A percentile compares a stretch with the other conserved stretches of the same genome.
These are phyloP conservation scores for Dolomedes plantarius DNA, from an alignment of 2,888 invertebrate species.

Conservation along the genomic window DNA sequence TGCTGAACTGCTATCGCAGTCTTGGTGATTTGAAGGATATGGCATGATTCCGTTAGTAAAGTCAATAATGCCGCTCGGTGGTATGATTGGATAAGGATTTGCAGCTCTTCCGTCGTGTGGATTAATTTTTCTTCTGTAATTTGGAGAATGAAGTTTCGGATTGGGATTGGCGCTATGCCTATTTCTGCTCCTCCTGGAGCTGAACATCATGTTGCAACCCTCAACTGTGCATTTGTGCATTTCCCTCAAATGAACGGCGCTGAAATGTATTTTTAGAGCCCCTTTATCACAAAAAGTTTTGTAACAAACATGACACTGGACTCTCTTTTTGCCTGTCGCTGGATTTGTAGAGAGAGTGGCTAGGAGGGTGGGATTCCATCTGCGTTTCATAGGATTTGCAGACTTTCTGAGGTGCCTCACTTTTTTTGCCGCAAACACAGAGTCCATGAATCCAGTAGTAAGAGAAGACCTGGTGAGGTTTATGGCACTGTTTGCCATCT, in stretches of 20 bases:
- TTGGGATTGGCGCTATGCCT: conserved; percentile 98
- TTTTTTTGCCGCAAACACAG: conserved; percentile 75
- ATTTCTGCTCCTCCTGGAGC: conserved; percentile 94
- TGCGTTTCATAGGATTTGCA: conserved; percentile 77
- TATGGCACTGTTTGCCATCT: conserved; percentile 79
- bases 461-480: conserved; percentile 80
- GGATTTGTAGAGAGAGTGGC: conserved; percentile 95
- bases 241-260: conserved; percentile 97
- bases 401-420: conserved; percentile 78
- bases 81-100: conserved; percentile 84
- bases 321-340: conserved; percentile 95
- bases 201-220: conserved; percentile 99
- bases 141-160: conserved; percentile 97
- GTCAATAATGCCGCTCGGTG: conserved; percentile 47
- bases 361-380: conserved; percentile 77
- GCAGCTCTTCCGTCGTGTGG: conserved; percentile 94
- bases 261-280: conserved; percentile 98
- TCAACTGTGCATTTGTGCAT: conserved; percentile 99
- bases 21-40: conserved; percentile 35
- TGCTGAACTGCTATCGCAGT: conserved; percentile 53
- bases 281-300: conserved; percentile 99
- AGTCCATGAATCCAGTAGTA: conserved; percentile 62
- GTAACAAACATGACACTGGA: conserved; percentile 97
- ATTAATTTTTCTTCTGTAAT: conserved; percentile 93
- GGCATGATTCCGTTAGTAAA: conserved; percentile 52